These are phyloP conservation scores for Chrysochloris asiatica DNA, from an alignment of 2,113 vertebrate species.

Conservation along the genomic window DNA sequence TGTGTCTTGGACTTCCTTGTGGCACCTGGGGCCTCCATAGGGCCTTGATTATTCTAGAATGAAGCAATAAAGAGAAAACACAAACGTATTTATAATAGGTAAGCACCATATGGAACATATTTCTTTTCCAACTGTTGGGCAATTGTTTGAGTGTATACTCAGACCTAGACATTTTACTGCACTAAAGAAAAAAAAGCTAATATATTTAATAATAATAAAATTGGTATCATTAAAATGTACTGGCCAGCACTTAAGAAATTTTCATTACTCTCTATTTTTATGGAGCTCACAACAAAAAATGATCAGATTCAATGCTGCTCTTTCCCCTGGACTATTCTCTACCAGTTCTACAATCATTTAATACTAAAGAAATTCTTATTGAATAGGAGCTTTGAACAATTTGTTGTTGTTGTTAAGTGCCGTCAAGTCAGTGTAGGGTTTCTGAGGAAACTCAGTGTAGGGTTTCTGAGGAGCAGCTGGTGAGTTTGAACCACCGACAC, in stretches of 20 bases:
- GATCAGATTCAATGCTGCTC: too few species aligned
- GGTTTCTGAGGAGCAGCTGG: too few species aligned
- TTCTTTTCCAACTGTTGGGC: neutral
- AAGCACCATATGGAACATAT: neutral
- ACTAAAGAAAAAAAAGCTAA: constrained; percentile 4
- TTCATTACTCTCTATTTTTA: constrained; percentile 29
- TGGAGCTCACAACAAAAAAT: neutral
- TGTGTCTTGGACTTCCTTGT: constrained; percentile 4
- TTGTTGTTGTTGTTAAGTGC: too few species aligned
- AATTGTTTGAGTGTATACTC: neutral
- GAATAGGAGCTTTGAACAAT: too few species aligned
- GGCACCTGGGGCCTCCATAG: neutral
- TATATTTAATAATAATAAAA: neutral
- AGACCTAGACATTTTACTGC: neutral
- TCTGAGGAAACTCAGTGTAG: too few species aligned
- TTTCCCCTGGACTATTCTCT: too few species aligned
- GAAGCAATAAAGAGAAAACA: neutral
- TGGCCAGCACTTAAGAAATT: neutral
- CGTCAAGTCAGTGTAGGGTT: too few species aligned
- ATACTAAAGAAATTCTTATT: too few species aligned
- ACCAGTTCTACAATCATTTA: too few species aligned
- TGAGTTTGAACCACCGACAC: too few species aligned
- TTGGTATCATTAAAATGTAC: neutral
- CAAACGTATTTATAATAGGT: neutral
- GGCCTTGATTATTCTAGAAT: constrained; percentile 19